Percentiles rank a stretch among this genome's conserved stretches.
phyloP scores from a whole-genome alignment of 2,888 invertebrate genomes.

The Oegoconia quadripuncta region DNA sequence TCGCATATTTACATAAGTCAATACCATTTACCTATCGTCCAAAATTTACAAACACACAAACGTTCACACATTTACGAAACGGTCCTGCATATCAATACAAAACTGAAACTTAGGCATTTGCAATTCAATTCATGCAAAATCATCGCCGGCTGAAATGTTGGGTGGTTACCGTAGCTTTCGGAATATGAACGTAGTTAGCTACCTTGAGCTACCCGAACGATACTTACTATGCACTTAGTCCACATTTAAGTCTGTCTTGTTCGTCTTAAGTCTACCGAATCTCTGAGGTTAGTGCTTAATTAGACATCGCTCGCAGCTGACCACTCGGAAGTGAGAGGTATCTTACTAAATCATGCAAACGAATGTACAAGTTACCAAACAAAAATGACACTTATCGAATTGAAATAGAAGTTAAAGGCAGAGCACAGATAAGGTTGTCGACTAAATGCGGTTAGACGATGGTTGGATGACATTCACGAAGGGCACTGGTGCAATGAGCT shows the following conservation, averaged over 20 bases:
- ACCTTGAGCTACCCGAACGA: conserved; percentile 5
- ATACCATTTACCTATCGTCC: conserved; percentile 8
- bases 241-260: too few species aligned
- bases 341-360: conserved; percentile 31
- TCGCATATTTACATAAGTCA: too few species aligned
- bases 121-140: conserved; percentile 57
- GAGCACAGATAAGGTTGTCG: conserved; percentile 25
- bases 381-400: conserved; percentile 24
- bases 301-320: conserved; percentile 70
- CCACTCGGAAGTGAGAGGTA: conserved; percentile 63
- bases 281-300: conserved; percentile 72
- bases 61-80: neutral
- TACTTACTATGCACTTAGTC: conserved; percentile 15
- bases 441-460: conserved; percentile 39
- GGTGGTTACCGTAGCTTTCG: conserved; percentile 12
- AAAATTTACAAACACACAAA: neutral
- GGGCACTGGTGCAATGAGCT: conserved; percentile 33
- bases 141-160: conserved; percentile 32
- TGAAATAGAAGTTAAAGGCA: conserved; percentile 18
- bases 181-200: conserved; percentile 23
- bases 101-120: conserved; percentile 44
- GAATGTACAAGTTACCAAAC: conserved; percentile 16
- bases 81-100: conserved; percentile 29
- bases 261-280: conserved; percentile 44
- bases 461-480: conserved; percentile 47